Percentiles rank a stretch among this genome's conserved stretches.
phyloP scores from a whole-genome alignment of 2,797 vertebrate genomes.

The Melanotaenia pygmaea region DNA sequence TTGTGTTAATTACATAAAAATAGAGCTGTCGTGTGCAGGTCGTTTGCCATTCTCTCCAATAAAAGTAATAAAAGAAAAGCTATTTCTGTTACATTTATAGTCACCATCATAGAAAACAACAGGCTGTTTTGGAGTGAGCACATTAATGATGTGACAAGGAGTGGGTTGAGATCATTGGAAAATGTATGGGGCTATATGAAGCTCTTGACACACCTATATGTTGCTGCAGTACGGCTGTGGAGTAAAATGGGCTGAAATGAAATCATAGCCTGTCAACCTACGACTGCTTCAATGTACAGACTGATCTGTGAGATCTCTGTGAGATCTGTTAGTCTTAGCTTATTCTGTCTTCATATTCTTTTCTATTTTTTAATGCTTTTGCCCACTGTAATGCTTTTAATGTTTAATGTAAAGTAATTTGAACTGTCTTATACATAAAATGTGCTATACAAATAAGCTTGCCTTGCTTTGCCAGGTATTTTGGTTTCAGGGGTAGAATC shows the following conservation, averaged over 20 bases:
- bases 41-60: not conserved
- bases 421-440: too few species aligned
- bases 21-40: not conserved
- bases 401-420: too few species aligned
- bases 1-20: not conserved
- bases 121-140: not conserved
- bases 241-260: not conserved
- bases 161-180: constrained; percentile 42
- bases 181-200: constrained; percentile 30
- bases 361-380: too few species aligned
- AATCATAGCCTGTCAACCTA: not conserved
- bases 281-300: not conserved
- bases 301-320: not conserved
- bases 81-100: not conserved
- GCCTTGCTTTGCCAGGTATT: not conserved
- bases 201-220: constrained; percentile 7
- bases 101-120: not conserved
- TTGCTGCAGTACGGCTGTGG: not conserved
- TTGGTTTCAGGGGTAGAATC: not conserved
- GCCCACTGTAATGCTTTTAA: too few species aligned
- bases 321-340: not conserved
- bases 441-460: too few species aligned
- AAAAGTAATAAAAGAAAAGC: not conserved
- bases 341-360: too few species aligned
- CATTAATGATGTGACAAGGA: constrained; percentile 20